Evolutionary conservation across 1,140 invertebrate species (phyloP), one percentile per base, ranked within the genome.

Genomic region (Monochamus saltuarius): DNA sequence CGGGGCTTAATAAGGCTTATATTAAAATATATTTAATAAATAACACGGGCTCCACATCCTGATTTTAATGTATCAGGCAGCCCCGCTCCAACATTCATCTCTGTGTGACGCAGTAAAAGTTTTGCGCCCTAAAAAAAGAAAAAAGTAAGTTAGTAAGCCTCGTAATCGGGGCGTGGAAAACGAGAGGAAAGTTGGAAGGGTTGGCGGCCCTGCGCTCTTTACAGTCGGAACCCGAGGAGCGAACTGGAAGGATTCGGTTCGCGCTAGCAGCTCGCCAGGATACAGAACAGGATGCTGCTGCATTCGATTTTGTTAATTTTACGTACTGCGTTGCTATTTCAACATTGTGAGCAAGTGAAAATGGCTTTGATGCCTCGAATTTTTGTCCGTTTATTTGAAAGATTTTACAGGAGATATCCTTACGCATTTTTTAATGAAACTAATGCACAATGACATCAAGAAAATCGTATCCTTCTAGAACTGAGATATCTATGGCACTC

Each of bases 131-230:
- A 68, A 57, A 70, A 69, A 63, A 69, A 65, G 59, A 57, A 67
- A 66, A 62, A 65, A 65, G 61, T 71, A 68, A 71, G 69, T 66
- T 67, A 70, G 66, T 69, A 69, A 68, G 67, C 69, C 67, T 69
- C 60, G 61, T 65, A 58, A 56, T 55, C 62, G 56, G 67, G 72
- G 72, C 72, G 72, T 69, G 65, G 72, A 35, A 29, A 54, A 54
- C 16, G 52, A 42, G 54, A 61, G 56, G 43, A 47, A 14, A 40
- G 55, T 55, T 43, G 69, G 72, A 71, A 71, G 70, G 70, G 69
- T 70, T 68, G 53, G 56, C 22, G 22, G 63, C 53, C 62, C 52
- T 68, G 72, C 72, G 71, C 67, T 49, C 50, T 66, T 9, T 56
- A 57, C 61, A 66, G 56, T 66, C 42, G 47, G 38, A 39, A 39